Conservation (phyloP, 1,140 invertebrate species). For the Dufourea novaeangliae region DNA sequence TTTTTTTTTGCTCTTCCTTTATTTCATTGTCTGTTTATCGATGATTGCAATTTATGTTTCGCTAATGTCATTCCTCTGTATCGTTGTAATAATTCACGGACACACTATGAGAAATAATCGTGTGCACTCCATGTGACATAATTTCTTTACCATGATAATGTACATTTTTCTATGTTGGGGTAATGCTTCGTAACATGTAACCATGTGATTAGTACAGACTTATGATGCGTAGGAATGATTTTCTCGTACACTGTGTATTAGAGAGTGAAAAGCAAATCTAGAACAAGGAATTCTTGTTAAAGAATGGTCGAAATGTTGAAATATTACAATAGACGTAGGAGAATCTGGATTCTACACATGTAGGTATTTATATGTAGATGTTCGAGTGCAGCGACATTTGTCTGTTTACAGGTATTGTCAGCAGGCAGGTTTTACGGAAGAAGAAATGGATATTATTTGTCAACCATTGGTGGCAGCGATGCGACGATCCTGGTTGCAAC, state of each 20-base stretch:
- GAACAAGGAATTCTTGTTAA: no score
- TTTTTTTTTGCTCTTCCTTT: slow-evolving; percentile 1
- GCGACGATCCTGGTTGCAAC: slow-evolving; percentile 83
- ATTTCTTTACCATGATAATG: background rate
- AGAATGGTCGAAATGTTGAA: no score
- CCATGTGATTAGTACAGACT: no score
- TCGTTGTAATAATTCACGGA: background rate
- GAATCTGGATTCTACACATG: no score
- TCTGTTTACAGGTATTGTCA: slow-evolving; percentile 84
- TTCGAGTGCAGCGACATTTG: no score
- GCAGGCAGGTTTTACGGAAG: slow-evolving; percentile 85
- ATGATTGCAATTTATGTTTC: background rate
- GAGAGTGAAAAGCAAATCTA: no score
- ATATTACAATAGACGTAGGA: no score
- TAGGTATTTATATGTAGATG: no score
- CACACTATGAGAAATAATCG: background rate
- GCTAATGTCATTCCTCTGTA: background rate
- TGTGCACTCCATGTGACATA: background rate
- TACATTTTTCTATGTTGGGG: background rate
- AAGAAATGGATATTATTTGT: slow-evolving; percentile 87
- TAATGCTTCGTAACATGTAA: background rate
- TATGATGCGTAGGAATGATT: no score
- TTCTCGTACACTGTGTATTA: no score
- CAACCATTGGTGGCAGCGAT: slow-evolving; percentile 84
- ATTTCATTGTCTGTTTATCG: background rate